Percentiles rank a stretch among this genome's conserved stretches.
These are phyloP conservation scores for Tetramorium alpestre DNA, from an alignment of 1,140 invertebrate species.

Conservation along the genomic window DNA sequence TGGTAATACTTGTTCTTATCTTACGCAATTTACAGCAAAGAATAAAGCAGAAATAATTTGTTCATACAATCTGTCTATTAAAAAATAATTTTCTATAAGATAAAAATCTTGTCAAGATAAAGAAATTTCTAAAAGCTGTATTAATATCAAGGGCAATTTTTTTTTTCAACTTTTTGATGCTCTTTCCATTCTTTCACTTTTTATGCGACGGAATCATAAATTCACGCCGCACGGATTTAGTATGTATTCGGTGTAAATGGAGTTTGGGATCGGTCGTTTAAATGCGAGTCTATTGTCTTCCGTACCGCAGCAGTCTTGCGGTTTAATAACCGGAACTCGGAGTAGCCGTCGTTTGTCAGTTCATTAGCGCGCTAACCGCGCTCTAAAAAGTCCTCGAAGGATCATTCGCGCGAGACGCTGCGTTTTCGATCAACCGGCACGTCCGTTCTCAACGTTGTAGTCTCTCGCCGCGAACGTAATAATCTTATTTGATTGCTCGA, in stretches of 20 bases:
- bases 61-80: background rate
- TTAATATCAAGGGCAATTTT: background rate
- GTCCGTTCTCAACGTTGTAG: constrained; percentile 18
- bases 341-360: constrained; percentile 70
- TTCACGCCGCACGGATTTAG: background rate
- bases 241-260: background rate
- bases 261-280: background rate
- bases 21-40: background rate
- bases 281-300: constrained; percentile 21
- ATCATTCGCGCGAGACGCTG: constrained; percentile 21
- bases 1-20: constrained; percentile 21
- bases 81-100: background rate
- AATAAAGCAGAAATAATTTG: constrained; percentile 30
- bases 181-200: background rate
- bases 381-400: constrained; percentile 62
- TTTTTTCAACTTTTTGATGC: background rate
- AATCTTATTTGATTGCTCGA: constrained; percentile 54
- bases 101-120: background rate
- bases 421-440: constrained; percentile 37
- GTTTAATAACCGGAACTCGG: constrained; percentile 72
- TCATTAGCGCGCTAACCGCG: constrained; percentile 68
- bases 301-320: constrained; percentile 53
- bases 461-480: constrained; percentile 38
- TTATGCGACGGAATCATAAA: background rate
- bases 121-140: background rate